Base-by-base conservation (phyloP, 2,888 invertebrate genomes). In the Ephialtes manifestator region DNA sequence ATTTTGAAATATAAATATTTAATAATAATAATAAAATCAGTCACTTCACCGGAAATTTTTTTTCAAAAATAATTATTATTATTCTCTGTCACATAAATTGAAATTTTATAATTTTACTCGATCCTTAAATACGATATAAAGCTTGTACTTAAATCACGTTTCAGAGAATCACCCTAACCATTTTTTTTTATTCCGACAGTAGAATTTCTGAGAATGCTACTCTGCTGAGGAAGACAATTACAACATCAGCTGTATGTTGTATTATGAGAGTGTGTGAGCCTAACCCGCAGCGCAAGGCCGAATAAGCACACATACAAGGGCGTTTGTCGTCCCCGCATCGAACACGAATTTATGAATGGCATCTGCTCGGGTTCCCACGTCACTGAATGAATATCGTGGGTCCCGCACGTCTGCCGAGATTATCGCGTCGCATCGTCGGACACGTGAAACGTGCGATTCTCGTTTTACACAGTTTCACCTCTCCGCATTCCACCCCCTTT, bases 391-490 rank as follows among this genome's bases (percentile, higher is more conserved):
- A 84, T 65, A 75, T 83, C 85, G 84, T 71, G 85, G 78, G 81
- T 72, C 70, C 55, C 63, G 75, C 46, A 63, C 68, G 74, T 81
- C 65, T 88, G 88, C 82, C 87, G 82, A 86, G 89, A 89, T 90
- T 88, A 89, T 88, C 89, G 89, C 86, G 83, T 86, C 85, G 83
- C 87, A 87, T 89, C 87, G 89, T 88, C 87, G 87, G 83, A 86
- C 88, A 83, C 86, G 88, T 88, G 88, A 87, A 90, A 87, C 89
- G 81, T 87, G 87, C 87, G 87, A 89, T 88, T 88, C 88, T 79
- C 85, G 79, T 86, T 87, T 87, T 87, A 86, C 77, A 83, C 72
- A 83, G 65, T 28, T 83, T 71, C 70, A 72, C 84, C 83, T 72
- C 70, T 83, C 81, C 65, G 24, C 79, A 74, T 20, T 67, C 68